A percentile compares a stretch with the other conserved stretches of the same genome.
Conservation (phyloP, 2,797 vertebrate genomes). For the Pyrocephalus nanus region DNA sequence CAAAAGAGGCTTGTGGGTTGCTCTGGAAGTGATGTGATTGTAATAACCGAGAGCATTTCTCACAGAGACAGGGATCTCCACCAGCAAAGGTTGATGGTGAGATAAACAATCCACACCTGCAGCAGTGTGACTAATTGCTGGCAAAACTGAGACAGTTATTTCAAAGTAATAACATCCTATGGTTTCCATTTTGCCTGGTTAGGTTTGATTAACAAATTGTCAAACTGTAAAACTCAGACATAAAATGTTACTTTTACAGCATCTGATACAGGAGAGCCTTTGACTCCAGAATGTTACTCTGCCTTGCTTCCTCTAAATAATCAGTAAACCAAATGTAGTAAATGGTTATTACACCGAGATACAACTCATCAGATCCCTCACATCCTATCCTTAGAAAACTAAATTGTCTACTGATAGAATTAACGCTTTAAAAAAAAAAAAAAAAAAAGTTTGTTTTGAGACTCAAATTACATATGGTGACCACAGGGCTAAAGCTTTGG, state of each 20-base stretch:
- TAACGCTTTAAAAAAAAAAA: not conserved
- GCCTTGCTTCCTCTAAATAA: not conserved
- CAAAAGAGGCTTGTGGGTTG: constrained; percentile 74
- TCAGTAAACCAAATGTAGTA: not conserved
- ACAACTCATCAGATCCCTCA: not conserved
- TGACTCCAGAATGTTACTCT: not conserved
- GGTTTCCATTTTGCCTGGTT: not conserved
- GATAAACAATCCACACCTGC: constrained; percentile 81
- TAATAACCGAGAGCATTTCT: constrained; percentile 77
- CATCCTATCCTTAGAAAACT: not conserved
- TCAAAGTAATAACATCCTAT: not conserved
- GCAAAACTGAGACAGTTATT: not conserved
- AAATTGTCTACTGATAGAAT: not conserved
- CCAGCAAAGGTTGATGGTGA: constrained; percentile 80
- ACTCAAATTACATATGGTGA: not conserved
- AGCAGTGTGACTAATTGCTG: constrained; percentile 78
- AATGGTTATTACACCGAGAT: not conserved
- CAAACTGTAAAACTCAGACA: not conserved
- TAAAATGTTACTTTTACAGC: not conserved
- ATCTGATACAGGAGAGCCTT: not conserved
- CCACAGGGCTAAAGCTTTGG: not conserved
- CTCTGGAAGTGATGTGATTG: constrained; percentile 80
- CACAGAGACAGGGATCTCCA: constrained; percentile 80
- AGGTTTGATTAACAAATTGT: not conserved
- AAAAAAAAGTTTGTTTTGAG: not conserved